Evolutionary conservation across 92 coral and sea anemone genomes (phyloP).

Genomic region (Micromussa lordhowensis): DNA sequence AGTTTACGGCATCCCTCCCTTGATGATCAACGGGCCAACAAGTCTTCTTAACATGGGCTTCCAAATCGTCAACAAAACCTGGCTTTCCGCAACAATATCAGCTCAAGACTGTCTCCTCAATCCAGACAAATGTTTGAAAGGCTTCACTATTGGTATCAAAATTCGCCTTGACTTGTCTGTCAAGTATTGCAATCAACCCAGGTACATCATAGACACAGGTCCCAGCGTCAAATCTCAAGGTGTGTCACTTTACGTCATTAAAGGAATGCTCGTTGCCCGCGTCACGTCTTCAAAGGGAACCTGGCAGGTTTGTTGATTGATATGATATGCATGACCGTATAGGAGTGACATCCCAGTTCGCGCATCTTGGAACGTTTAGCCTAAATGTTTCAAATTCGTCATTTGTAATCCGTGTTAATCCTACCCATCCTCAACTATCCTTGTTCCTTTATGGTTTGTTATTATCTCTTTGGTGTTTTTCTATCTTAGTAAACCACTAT

Average conservation of each 20-base stretch:
- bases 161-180: constrained; percentile 72
- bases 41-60: constrained; percentile 80
- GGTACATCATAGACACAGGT: constrained; percentile 90
- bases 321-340: too few species aligned
- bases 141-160: constrained; percentile 89
- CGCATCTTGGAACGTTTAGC: neutral
- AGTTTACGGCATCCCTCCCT: constrained; percentile 78
- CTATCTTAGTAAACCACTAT: too few species aligned
- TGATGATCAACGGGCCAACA: constrained; percentile 75
- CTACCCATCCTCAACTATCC: too few species aligned
- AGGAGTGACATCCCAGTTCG: neutral
- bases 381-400: too few species aligned
- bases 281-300: constrained; percentile 68
- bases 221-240: constrained; percentile 80
- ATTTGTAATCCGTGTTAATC: neutral
- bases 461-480: too few species aligned
- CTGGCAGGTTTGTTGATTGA: constrained; percentile 74
- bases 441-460: too few species aligned
- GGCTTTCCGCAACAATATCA: constrained; percentile 70
- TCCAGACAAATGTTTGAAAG: constrained; percentile 72
- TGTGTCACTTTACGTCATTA: constrained; percentile 78
- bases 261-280: constrained; percentile 64
- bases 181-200: constrained; percentile 66
- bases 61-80: constrained; percentile 69
- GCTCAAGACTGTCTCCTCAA: constrained; percentile 75